Evolutionary conservation across 53 echinoderm and acorn worm genomes (phyloP), one percentile per base, ranked within the genome.

Genomic region (Luidia sarsii): DNA sequence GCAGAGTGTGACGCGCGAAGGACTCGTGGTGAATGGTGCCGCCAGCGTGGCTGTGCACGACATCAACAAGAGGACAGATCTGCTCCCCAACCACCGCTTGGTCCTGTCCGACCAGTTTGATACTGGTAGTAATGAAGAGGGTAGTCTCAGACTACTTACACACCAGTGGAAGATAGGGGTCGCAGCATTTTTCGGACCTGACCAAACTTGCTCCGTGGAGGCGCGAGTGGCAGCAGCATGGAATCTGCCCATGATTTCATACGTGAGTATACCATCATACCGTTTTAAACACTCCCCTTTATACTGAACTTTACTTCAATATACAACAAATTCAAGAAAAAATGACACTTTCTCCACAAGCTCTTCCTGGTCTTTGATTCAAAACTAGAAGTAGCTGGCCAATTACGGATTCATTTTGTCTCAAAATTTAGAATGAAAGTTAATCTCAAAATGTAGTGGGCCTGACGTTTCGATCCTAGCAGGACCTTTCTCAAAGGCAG

Each of bases 231-330:
- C 99, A 0, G 81, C 94, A n/a, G 91, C 89, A 8, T 97, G 94
- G 94, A 89, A 94, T 59, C 84, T 97, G 14, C 91, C 93, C 15
- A 94, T 97, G 94, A 90, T 97, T 10, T 89, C 99, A 23, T 97
- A 91, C 64, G 99, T 97, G 69, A 94, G 91, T 97, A 83, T 28
- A n/a, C 8, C 11, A 11, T 61, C n/a, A n/a, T n/a, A n/a, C n/a
- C n/a, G n/a, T n/a, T n/a, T n/a, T n/a, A n/a, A n/a, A n/a, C n/a
- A n/a, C n/a, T n/a, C n/a, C n/a, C n/a, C n/a, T n/a, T n/a, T n/a
- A n/a, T n/a, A n/a, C n/a, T n/a, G n/a, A n/a, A n/a, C n/a, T n/a
- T n/a, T n/a, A n/a, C n/a, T n/a, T n/a, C n/a, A n/a, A n/a, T n/a
- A n/a, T n/a, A n/a, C n/a, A n/a, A n/a, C n/a, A n/a, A n/a, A n/a